Percentiles rank a stretch among this genome's conserved stretches.
phyloP scores from a whole-genome alignment of 2,797 vertebrate genomes.

The Dromococcyx pavoninus region DNA sequence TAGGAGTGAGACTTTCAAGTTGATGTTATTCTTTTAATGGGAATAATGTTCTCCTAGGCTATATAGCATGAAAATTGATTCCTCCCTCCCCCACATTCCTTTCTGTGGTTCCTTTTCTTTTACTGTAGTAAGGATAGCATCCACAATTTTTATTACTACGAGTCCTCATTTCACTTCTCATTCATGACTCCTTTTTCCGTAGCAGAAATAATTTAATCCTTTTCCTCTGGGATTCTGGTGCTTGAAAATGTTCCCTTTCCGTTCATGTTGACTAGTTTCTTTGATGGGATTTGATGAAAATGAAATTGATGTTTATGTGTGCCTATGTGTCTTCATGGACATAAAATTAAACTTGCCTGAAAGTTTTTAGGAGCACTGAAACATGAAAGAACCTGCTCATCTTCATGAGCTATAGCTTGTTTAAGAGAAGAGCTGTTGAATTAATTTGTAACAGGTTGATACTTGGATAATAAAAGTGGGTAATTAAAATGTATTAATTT shows the following conservation, averaged over 20 bases:
- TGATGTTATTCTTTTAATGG: constrained; percentile 52
- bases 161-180: constrained; percentile 6
- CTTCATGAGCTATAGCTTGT: not conserved
- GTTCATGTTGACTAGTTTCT: not conserved
- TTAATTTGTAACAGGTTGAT: not conserved
- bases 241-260: constrained; percentile 10
- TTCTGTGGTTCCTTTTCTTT: not conserved
- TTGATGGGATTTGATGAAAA: not conserved
- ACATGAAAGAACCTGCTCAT: not conserved
- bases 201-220: not conserved
- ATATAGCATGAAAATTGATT: constrained; percentile 43
- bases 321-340: not conserved
- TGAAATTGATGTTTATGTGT: not conserved
- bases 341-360: not conserved
- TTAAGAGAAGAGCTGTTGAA: not conserved
- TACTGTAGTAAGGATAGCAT: not conserved
- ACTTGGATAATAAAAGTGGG: not conserved
- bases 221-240: constrained; percentile 7
- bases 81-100: not conserved
- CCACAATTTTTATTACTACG: not conserved
- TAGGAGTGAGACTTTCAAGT: constrained; percentile 39
- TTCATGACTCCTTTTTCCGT: not conserved
- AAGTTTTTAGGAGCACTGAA: not conserved
- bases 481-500: not conserved
- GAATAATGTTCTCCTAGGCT: constrained; percentile 24